These are phyloP conservation scores for Globia sparganii DNA, from an alignment of 2,888 invertebrate genomes.

Conservation along the genomic window DNA sequence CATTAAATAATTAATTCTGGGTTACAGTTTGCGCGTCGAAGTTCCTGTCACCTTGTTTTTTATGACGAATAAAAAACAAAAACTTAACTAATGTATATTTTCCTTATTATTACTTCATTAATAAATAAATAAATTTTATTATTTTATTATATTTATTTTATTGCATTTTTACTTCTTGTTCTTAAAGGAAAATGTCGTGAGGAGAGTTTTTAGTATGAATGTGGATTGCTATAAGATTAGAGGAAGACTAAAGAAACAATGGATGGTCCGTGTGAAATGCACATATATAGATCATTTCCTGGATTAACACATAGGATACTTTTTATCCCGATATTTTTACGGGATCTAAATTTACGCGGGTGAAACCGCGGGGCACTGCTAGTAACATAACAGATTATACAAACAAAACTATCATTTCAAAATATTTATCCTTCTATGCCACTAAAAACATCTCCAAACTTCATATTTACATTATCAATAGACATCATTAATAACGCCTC, in stretches of 20 bases:
- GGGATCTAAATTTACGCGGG: no score
- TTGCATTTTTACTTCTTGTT: no score
- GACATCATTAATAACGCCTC: conserved; percentile 58
- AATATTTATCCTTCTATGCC: not conserved
- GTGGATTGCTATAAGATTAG: not conserved
- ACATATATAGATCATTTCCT: no score
- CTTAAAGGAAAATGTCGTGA: not conserved
- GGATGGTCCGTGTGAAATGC: not conserved
- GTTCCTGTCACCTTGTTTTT: no score
- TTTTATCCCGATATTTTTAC: no score
- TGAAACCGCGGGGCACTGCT: no score
- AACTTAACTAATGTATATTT: not conserved
- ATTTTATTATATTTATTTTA: no score
- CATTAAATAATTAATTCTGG: no score
- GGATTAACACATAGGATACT: no score
- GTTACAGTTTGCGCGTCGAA: no score
- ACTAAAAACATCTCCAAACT: conserved; percentile 28
- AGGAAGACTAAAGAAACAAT: not conserved
- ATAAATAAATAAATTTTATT: no score
- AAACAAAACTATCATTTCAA: not conserved
- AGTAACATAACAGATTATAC: not conserved
- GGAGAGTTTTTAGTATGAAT: not conserved
- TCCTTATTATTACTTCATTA: not conserved
- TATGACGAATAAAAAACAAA: not conserved
- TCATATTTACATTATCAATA: conserved; percentile 33